These are phyloP conservation scores for Xenus cinereus DNA, from an alignment of 2,113 vertebrate species.

Conservation along the genomic window DNA sequence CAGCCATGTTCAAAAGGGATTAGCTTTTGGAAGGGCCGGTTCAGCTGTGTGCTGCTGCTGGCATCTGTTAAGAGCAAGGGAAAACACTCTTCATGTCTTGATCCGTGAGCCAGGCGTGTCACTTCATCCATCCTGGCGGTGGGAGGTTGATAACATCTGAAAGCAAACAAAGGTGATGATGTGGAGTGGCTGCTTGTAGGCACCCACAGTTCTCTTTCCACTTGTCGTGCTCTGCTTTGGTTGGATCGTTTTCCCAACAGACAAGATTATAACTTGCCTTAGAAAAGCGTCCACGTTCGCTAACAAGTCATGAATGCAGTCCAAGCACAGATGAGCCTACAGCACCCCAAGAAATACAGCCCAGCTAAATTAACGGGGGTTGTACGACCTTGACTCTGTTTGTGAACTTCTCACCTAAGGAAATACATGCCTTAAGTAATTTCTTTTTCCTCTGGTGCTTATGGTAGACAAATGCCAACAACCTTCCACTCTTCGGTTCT, in stretches of 20 bases:
- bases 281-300: neutral
- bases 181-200: slow-evolving; percentile 42
- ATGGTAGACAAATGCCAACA: neutral
- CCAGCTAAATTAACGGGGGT: neutral
- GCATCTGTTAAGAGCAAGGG: slow-evolving; percentile 45
- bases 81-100: slow-evolving; percentile 50
- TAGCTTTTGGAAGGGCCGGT: slow-evolving; percentile 34
- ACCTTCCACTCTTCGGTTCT: neutral
- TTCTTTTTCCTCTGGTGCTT: neutral
- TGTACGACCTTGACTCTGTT: neutral
- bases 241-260: slow-evolving; percentile 16
- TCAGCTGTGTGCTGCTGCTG: slow-evolving; percentile 50
- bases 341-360: neutral
- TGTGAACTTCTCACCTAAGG: neutral
- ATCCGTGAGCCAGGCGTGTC: slow-evolving; percentile 53
- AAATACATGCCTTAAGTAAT: neutral
- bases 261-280: slow-evolving; percentile 32
- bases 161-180: slow-evolving; percentile 66
- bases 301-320: neutral
- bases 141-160: slow-evolving; percentile 61
- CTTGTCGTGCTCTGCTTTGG: slow-evolving; percentile 27
- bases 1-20: slow-evolving; percentile 41
- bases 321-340: neutral
- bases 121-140: slow-evolving; percentile 57
- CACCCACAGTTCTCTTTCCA: neutral